Base-by-base conservation (phyloP, 64 coral and sea anemone genomes). In the Astreopora myriophthalma region DNA sequence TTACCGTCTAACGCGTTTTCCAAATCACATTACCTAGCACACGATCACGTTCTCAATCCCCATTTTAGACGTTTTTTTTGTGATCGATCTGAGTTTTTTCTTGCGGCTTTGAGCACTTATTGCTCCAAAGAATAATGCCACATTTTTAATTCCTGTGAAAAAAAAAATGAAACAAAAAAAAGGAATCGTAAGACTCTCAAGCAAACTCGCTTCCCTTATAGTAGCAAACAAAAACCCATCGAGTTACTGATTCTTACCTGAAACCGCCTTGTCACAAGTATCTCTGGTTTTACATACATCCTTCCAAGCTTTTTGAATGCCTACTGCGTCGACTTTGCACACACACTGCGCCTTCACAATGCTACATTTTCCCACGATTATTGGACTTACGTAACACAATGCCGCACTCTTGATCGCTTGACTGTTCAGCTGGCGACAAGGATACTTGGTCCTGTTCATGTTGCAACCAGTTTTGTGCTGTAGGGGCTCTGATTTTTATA, bases 61-160 rank as follows among this genome's bases (percentile, higher is more conserved):
- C 6, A 8, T 44, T 44, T 8, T 8, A 44, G 11, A 44, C 6
- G 28, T 11, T 8, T 5, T 44, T 44, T 44, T 11, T 44, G n/a
- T 44, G 11, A 44, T 44, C 40, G 40, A 44, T 44, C 40, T 44
- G 6, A 44, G 40, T n/a, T n/a, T n/a, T 30, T 70, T 35, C 2
- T 31, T 7, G 27, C 1, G 67, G 10, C 67, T 28, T 70, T 70
- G 67, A 10, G 67, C 67, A 10, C 67, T 70, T 35, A 85, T 85
- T 30, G 82, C 82, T 37, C 60, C 36, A 24, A 85, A 85, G 8
- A 85, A 85, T 24, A 69, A 69, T 13, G 82, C 82, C 82, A 85
- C 82, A 36, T 85, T 85, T 69, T 66, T 34, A 12, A 85, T 67
- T 68, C 62, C 82, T 85, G 82, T 68, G 38, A 85, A 68, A 40